A percentile compares a stretch with the other conserved stretches of the same genome.
Evolutionary conservation across 1,140 invertebrate species (phyloP).

Genomic region (Eupeodes corollae): DNA sequence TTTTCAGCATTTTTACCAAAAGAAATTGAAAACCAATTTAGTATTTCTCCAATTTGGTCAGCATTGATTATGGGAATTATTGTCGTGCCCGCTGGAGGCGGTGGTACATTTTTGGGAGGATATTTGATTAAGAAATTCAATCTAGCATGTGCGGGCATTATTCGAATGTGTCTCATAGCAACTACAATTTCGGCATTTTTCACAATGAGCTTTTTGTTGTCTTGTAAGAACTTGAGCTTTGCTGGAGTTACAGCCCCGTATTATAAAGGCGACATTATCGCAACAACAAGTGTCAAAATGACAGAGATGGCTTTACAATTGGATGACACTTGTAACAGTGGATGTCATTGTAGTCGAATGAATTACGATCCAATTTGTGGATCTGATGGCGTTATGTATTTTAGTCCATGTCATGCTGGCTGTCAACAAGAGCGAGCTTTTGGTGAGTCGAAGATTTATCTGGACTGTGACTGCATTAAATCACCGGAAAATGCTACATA

Average conservation of each 20-base stretch:
- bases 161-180: slow-evolving; percentile 57
- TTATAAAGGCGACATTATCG: not conserved
- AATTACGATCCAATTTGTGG: slow-evolving; percentile 58
- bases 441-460: slow-evolving; percentile 39
- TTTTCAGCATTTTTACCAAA: slow-evolving; percentile 76
- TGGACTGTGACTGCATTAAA: slow-evolving; percentile 44
- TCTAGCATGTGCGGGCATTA: slow-evolving; percentile 60
- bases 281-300: not conserved
- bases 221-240: slow-evolving; percentile 62
- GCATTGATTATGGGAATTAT: slow-evolving; percentile 64
- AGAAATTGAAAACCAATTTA: slow-evolving; percentile 74
- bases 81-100: slow-evolving; percentile 59
- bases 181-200: slow-evolving; percentile 49
- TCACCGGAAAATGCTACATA: slow-evolving; percentile 26
- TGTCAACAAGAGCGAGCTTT: slow-evolving; percentile 43
- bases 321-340: slow-evolving; percentile 47
- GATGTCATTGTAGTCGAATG: slow-evolving; percentile 46
- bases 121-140: slow-evolving; percentile 64
- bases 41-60: slow-evolving; percentile 56
- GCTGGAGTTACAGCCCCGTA: slow-evolving; percentile 60
- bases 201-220: slow-evolving; percentile 54
- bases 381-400: slow-evolving; percentile 66
- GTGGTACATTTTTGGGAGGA: slow-evolving; percentile 69
- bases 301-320: slow-evolving; percentile 13
- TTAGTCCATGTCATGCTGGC: slow-evolving; percentile 73